Base-by-base conservation (phyloP, 2,888 invertebrate species). In the Watsonalla cultraria region DNA sequence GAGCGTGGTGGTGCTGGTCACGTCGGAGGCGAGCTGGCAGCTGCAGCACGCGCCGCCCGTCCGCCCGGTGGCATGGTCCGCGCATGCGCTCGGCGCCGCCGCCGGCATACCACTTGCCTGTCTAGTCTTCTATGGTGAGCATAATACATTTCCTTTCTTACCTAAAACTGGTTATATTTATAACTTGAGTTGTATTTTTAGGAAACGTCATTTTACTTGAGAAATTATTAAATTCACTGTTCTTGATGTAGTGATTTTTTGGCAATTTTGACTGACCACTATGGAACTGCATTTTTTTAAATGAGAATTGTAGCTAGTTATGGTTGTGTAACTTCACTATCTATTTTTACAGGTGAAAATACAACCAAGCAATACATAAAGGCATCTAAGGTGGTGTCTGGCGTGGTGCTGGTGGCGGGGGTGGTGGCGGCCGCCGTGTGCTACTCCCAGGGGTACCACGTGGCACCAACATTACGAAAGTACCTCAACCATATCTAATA, bases 41-140 rank as follows among this genome's bases (percentile, higher is more conserved):
- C 65, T 82, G 58, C 53, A 69, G 61, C 71, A 70, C 6, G 51
- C 62, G 34, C 51, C 66, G 5, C 54, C 61, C 9, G 52, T 58
- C 46, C 42, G 54, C 50, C 6, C 53, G 33, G 91, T 95, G 57
- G 94, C 95, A 46, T 93, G 95, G 92, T 92, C 94, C 0, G 95
- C 95, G 6, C 96, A 96, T 72, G 84, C 92, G 13, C 92, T 94
- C 6, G 96, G 96, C 5, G 95, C 94, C 5, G 75, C 93, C 0
- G 90, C 93, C 0, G 96, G 95, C 0, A 81, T 94, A 1, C 84
- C 94, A 6, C 69, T 94, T 5, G 94, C 93, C 6, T 92, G 94
- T 54, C 77, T 93, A 9, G 76, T 93, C 8, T 94, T 92, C 64
- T 85, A 76, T 51, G 90, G 87, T 90, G 53, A 63, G 73, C 42